A percentile compares a stretch with the other conserved stretches of the same genome.
Conservation (phyloP, 1,140 invertebrate genomes). For the Caenorhabditis remanei region DNA sequence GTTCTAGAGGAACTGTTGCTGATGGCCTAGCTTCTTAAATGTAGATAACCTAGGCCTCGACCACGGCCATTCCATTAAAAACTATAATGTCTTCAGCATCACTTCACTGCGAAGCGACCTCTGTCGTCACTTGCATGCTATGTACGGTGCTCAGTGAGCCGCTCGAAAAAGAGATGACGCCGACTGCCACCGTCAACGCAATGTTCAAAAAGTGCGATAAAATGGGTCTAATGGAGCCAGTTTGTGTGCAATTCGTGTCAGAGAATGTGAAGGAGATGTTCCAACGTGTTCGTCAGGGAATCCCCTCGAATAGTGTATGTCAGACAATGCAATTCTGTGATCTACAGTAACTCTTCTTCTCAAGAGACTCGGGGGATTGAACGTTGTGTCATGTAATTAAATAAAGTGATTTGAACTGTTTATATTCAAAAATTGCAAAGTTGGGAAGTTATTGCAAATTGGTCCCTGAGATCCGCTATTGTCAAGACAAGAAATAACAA, state of each 20-base stretch:
- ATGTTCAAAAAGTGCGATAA: conserved; percentile 62
- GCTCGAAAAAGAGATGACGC: conserved; percentile 1
- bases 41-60: no score
- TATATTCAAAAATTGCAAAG: neutral
- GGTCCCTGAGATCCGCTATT: conserved; percentile 3
- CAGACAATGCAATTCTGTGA: conserved; percentile 54
- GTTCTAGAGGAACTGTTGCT: no score
- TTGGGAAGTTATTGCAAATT: neutral
- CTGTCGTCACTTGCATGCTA: conserved; percentile 33
- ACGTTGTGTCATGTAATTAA: neutral
- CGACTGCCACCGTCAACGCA: conserved; percentile 40
- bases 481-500: neutral
- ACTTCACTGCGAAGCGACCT: conserved; percentile 5
- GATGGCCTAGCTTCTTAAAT: no score
- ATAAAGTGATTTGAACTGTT: conserved; percentile 40
- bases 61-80: neutral
- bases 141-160: conserved; percentile 35
- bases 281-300: conserved; percentile 46
- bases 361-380: neutral
- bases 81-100: neutral
- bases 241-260: conserved; percentile 66
- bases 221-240: conserved; percentile 64
- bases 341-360: neutral
- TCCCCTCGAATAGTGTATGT: conserved; percentile 10
- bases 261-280: conserved; percentile 64